Base-by-base conservation (phyloP, 2,113 vertebrate species). In the Caranx ignobilis region DNA sequence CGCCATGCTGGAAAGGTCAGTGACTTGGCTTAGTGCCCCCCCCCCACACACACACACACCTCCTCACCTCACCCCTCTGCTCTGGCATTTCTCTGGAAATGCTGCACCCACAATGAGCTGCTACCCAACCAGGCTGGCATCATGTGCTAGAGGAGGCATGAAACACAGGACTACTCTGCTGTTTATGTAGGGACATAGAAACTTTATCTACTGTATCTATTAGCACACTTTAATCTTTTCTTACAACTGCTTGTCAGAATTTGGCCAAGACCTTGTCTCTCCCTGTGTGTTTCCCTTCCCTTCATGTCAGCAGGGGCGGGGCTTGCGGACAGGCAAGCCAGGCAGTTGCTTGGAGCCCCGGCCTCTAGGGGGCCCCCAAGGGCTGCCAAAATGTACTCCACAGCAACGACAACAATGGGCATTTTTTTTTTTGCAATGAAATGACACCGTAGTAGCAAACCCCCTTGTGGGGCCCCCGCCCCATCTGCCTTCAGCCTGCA, bases 1-100 rank as follows among this genome's bases (percentile, higher is more conserved):
- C 86, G 15, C 62, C 70, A 59, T 3, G 37, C 77, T 80, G 80
- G 87, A 94, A 95, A 95, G 94, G 95, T 95, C 92, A 82, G 67
- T 45, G 79, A 71, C 82, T 81, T 87, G 88, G 90, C 88, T 81
- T 39, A 35, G 66, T 85, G 83, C 83, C 52, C 81, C 88, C 64
- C 87, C 62, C 16, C 16, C 54, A 7, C 26, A 26, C 26, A 37
- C 35, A 3, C 35, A 37, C 47, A 59, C 37, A 4, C 86, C 66
- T 37, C 35, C 39, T 10, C 19, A 26, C 26, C 26, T 15, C 57
- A 10, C 52, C 61, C 35, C 65, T 13, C 5, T 41, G 82, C 67
- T 71, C 75, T 75, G 83, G 81, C 55, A 86, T 84, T 84, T 84
- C 78, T 71, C 69, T 65, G 73, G 83, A 77, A 39, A 59, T 56